Evolutionary conservation across 2,888 invertebrate species (phyloP).

Genomic region (Dynastes grantii): DNA sequence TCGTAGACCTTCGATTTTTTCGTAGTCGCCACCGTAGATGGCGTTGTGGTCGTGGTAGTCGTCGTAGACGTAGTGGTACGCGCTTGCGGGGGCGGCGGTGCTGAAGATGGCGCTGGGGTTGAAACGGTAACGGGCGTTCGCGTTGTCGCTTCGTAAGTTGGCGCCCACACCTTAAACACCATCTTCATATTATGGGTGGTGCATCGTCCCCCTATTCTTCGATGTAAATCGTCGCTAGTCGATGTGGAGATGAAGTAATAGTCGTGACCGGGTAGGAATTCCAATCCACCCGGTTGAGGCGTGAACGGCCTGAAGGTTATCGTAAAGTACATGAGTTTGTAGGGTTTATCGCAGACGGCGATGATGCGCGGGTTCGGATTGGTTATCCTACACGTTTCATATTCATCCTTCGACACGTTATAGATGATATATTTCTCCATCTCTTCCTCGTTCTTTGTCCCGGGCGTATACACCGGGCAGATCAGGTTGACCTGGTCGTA

Average conservation of each 20-base stretch:
- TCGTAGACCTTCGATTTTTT: slow-evolving; percentile 80
- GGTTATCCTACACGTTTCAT: slow-evolving; percentile 96
- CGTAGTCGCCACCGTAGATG: slow-evolving; percentile 72
- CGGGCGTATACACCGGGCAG: slow-evolving; percentile 92
- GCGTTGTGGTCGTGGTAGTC: slow-evolving; percentile 67
- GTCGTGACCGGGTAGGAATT: slow-evolving; percentile 94
- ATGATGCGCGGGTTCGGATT: slow-evolving; percentile 95
- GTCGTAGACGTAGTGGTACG: slow-evolving; percentile 64
- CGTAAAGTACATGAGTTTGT: slow-evolving; percentile 95
- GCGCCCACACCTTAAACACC: slow-evolving; percentile 87
- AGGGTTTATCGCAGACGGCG: slow-evolving; percentile 96
- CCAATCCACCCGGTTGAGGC: slow-evolving; percentile 94
- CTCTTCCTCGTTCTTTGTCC: slow-evolving; percentile 89
- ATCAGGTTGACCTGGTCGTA: slow-evolving; percentile 97
- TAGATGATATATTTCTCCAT: slow-evolving; percentile 97
- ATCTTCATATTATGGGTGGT: slow-evolving; percentile 96
- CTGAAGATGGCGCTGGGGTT: slow-evolving; percentile 67
- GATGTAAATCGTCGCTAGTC: slow-evolving; percentile 91
- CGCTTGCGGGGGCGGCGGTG: slow-evolving; percentile 68
- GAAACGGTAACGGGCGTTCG: slow-evolving; percentile 63
- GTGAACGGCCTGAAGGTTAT: slow-evolving; percentile 97
- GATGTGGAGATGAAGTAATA: slow-evolving; percentile 96
- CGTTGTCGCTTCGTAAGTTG: slow-evolving; percentile 73
- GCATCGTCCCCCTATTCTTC: slow-evolving; percentile 94
- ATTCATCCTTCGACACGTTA: slow-evolving; percentile 97